Percentiles rank a stretch among this genome's conserved stretches.
phyloP scores from a whole-genome alignment of 2,797 vertebrate species.

The Ispidina lecontei region DNA sequence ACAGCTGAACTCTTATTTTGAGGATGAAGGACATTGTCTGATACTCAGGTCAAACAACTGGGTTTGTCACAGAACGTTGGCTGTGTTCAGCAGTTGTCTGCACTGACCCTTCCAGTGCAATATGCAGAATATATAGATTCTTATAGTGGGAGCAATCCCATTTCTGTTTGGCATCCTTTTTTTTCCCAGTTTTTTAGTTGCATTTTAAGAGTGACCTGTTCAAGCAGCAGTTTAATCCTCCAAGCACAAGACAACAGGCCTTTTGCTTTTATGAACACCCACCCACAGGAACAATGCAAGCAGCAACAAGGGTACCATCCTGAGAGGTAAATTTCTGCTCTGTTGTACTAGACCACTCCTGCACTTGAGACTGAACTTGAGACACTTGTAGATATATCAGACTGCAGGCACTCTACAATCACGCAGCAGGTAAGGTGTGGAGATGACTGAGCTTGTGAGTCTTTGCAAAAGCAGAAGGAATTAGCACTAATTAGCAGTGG shows the following conservation, averaged over 20 bases:
- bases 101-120: neutral
- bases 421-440: neutral
- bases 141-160: neutral
- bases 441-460: too few species aligned
- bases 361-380: neutral
- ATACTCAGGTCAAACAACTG: neutral
- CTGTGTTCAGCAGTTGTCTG: neutral
- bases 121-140: neutral
- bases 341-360: neutral
- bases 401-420: neutral
- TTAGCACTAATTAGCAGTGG: too few species aligned
- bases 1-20: neutral
- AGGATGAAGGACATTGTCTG: neutral
- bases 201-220: fast-evolving
- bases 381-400: neutral
- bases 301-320: neutral
- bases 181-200: neutral
- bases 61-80: neutral
- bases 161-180: neutral
- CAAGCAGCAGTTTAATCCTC: neutral
- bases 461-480: too few species aligned
- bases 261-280: neutral
- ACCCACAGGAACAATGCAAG: neutral
- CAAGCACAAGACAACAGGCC: neutral
- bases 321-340: neutral